Evolutionary conservation across 2,888 invertebrate species (phyloP).

Genomic region (Morpho achilles): DNA sequence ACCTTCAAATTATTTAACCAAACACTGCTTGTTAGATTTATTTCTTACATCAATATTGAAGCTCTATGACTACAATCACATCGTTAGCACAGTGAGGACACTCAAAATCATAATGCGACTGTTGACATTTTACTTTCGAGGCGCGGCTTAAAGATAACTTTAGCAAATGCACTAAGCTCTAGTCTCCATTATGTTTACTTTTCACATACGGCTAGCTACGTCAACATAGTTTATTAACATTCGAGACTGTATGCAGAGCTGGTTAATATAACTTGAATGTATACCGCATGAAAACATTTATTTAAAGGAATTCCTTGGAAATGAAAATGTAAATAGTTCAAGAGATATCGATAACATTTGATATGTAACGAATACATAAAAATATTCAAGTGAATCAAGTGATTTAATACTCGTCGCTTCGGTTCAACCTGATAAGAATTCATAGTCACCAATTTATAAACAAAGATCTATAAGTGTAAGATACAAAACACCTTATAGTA

Average conservation of each 20-base stretch:
- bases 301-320: constrained; percentile 18
- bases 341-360: not conserved
- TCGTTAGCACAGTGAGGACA: constrained; percentile 51
- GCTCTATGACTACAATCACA: constrained; percentile 31
- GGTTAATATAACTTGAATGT: constrained; percentile 41
- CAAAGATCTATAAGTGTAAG: too few species aligned
- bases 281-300: constrained; percentile 30
- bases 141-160: constrained; percentile 62
- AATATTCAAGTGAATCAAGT: not conserved
- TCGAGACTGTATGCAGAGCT: constrained; percentile 44
- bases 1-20: too few species aligned
- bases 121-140: constrained; percentile 69
- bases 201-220: constrained; percentile 60
- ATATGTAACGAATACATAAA: not conserved
- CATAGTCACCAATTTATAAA: too few species aligned
- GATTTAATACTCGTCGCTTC: too few species aligned
- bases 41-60: constrained; percentile 15
- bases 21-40: not conserved
- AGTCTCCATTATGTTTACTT: constrained; percentile 55
- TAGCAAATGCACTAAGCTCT: constrained; percentile 65
- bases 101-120: constrained; percentile 55
- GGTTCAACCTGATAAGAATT: too few species aligned
- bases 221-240: constrained; percentile 58
- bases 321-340: constrained; percentile 2
- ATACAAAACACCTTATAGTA: too few species aligned